A percentile compares a stretch with the other conserved stretches of the same genome.
These are phyloP conservation scores for Cerastoderma edule DNA, from an alignment of 2,888 invertebrate genomes.

Conservation along the genomic window DNA sequence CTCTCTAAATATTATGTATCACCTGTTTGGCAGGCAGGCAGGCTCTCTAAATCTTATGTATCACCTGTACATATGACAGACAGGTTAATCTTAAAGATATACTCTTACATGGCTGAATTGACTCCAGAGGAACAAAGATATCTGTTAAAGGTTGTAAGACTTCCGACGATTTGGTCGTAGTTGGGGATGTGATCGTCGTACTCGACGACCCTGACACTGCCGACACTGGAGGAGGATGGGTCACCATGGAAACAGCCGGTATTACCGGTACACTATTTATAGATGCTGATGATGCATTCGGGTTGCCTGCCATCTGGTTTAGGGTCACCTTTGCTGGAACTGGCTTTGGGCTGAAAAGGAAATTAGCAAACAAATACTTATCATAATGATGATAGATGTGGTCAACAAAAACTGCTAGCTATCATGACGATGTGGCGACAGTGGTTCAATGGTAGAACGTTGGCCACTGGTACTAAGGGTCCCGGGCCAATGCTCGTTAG, in stretches of 20 bases:
- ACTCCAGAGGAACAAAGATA: constrained; percentile 90
- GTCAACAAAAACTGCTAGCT: no score
- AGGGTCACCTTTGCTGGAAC: constrained; percentile 68
- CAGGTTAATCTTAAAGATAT: neutral
- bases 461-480: no score
- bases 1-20: no score
- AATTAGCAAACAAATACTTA: no score
- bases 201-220: constrained; percentile 51
- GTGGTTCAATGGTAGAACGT: no score
- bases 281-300: constrained; percentile 21
- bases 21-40: no score
- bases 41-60: no score
- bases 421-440: no score
- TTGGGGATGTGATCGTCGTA: constrained; percentile 36
- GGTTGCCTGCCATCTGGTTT: constrained; percentile 72
- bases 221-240: constrained; percentile 61
- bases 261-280: constrained; percentile 29
- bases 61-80: no score
- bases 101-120: constrained; percentile 88
- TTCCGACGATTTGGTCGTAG: constrained; percentile 80
- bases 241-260: constrained; percentile 34
- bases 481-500: no score
- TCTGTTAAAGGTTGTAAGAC: constrained; percentile 87
- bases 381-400: no score
- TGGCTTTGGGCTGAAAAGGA: constrained; percentile 50